These are phyloP conservation scores for Drosophila seguyi DNA, from an alignment of 1,140 invertebrate species.

Conservation along the genomic window DNA sequence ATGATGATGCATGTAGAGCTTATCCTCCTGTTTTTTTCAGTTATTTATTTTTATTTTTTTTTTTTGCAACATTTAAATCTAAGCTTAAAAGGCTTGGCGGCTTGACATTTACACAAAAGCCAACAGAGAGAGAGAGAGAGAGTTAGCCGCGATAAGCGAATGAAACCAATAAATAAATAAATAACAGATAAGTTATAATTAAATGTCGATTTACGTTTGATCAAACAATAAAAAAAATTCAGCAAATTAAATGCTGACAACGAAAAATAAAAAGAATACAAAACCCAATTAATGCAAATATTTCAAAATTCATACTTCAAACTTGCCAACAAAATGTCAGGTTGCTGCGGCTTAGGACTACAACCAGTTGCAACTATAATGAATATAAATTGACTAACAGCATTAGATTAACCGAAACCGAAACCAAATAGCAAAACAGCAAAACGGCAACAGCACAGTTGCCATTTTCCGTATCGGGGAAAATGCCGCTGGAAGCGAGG, in stretches of 20 bases:
- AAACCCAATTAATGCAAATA: slow-evolving; percentile 33
- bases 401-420: slow-evolving; percentile 71
- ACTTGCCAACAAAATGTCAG: slow-evolving; percentile 13
- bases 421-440: slow-evolving; percentile 31
- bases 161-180: slow-evolving; percentile 56
- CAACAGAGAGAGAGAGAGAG: slow-evolving; percentile 13
- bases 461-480: slow-evolving; percentile 12
- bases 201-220: slow-evolving; percentile 70
- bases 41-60: slow-evolving; percentile 5
- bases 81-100: slow-evolving; percentile 46
- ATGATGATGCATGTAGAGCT: slow-evolving; percentile 20
- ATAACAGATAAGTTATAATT: slow-evolving; percentile 75
- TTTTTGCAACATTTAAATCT: slow-evolving; percentile 28
- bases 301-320: slow-evolving; percentile 26
- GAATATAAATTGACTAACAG: slow-evolving; percentile 75
- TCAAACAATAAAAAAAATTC: slow-evolving; percentile 34
- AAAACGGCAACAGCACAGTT: slow-evolving; percentile 1
- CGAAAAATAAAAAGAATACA: background rate
- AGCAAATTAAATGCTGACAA: background rate
- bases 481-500: background rate
- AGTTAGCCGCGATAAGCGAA: background rate
- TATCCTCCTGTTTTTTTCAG: background rate
- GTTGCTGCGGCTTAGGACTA: slow-evolving; percentile 12
- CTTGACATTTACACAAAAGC: slow-evolving; percentile 57
- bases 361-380: slow-evolving; percentile 52